A percentile compares a stretch with the other conserved stretches of the same genome.
These are phyloP conservation scores for Phocides pigmalion DNA, from an alignment of 1,140 invertebrate genomes.

Conservation along the genomic window DNA sequence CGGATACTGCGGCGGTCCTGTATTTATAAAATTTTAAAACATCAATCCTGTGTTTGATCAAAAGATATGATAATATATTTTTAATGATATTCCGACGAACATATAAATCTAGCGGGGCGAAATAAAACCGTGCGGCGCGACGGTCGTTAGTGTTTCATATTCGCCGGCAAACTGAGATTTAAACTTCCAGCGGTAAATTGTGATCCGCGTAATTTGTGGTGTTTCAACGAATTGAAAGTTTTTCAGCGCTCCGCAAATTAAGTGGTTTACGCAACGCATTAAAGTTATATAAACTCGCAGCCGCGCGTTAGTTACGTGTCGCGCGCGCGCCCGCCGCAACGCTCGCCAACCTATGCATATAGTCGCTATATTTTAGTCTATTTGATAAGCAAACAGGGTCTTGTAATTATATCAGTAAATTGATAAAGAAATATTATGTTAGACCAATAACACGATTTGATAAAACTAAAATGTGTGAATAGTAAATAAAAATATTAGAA, in stretches of 20 bases:
- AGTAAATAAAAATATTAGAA: no score
- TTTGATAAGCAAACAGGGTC: not conserved
- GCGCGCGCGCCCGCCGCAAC: not conserved
- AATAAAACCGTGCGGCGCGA: conserved; percentile 4
- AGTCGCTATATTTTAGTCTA: not conserved
- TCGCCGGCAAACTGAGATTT: conserved; percentile 21
- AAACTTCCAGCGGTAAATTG: conserved; percentile 22
- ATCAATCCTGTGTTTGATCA: conserved; percentile 1
- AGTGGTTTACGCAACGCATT: conserved; percentile 19
- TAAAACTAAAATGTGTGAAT: no score
- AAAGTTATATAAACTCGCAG: conserved; percentile 14
- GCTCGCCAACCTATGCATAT: not conserved
- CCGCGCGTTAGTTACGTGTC: conserved; percentile 12
- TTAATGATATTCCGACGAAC: conserved; percentile 18
- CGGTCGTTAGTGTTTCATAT: conserved; percentile 18
- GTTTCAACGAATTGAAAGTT: conserved; percentile 29
- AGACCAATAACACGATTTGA: no score
- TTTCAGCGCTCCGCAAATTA: conserved; percentile 23
- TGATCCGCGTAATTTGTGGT: conserved; percentile 25
- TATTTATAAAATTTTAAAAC: no score
- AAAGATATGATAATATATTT: not conserved
- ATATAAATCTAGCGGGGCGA: conserved; percentile 3
- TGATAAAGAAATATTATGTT: no score
- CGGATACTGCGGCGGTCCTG: no score
- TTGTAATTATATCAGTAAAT: no score